A percentile compares a stretch with the other conserved stretches of the same genome.
These are phyloP conservation scores for Paradoxurus hermaphroditus DNA, from an alignment of 2,113 vertebrate species.

Conservation along the genomic window DNA sequence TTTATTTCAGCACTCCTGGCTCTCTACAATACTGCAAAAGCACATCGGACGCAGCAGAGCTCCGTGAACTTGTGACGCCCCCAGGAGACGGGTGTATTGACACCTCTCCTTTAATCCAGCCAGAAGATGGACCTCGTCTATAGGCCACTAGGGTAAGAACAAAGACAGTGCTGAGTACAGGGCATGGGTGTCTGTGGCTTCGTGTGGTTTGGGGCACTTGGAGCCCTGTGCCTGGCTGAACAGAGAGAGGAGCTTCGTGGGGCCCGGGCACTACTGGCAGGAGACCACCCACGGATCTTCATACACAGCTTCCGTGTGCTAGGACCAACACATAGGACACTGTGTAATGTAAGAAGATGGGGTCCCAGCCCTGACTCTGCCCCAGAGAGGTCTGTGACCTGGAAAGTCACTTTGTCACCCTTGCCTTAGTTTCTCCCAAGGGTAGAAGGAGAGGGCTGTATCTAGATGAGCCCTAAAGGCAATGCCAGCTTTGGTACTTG, in stretches of 20 bases:
- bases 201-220: accelerated
- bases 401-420: not conserved
- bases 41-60: not conserved
- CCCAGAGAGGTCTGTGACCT: not conserved
- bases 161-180: not conserved
- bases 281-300: not conserved
- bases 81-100: not conserved
- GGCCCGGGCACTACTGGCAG: not conserved
- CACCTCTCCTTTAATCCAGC: not conserved
- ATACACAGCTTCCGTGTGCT: accelerated
- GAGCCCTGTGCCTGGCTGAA: not conserved
- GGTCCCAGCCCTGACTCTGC: too few species aligned
- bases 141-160: not conserved
- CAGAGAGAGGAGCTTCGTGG: not conserved
- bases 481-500: not conserved
- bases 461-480: not conserved
- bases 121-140: not conserved
- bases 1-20: not conserved
- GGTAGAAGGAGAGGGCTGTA: not conserved
- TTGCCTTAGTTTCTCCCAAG: not conserved
- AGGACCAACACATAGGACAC: accelerated
- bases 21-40: not conserved
- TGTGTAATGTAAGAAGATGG: not conserved
- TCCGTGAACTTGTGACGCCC: not conserved
- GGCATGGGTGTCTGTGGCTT: not conserved